Base-by-base conservation (phyloP, 2,797 vertebrate genomes). In the Enteromius thamalakanensis region DNA sequence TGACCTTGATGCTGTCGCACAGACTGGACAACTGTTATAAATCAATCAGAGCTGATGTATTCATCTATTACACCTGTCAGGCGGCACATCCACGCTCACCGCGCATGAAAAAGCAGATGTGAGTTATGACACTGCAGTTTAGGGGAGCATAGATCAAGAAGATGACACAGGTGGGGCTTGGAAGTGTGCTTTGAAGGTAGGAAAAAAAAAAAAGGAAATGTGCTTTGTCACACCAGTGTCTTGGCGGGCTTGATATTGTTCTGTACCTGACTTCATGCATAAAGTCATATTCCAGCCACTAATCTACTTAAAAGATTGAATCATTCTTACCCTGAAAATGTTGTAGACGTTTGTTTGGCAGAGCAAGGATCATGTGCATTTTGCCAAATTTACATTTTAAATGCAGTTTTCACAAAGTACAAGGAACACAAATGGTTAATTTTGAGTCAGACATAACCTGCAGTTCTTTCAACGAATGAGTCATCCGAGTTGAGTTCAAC, bases 1-100 rank as follows among this genome's bases (percentile, higher is more conserved):
- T 87, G 85, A 88, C 87, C 87, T 88, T 88, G 85, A 87, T 87
- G 70, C 34, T 82, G 75, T 87, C 80, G 65, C 80, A 82, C 75
- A 76, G 85, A 84, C 85, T 51, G 71, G 79, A 82, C 76, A 71
- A 77, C 78, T 64, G 72, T 75, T 84, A 84, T 85, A 82, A 87
- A 88, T 88, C 84, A 87, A 87, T 88, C 85, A 84, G 51, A 80
- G 81, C 19, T 72, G 81, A 80, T 82, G 74, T 79, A 76, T 85
- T 84, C 75, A 79, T 85, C 86, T 81, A 60, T 85, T 85, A 70
- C 78, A 88, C 81, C 81, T 84, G 87, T 86, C 75, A 77, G 76
- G 64, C 72, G 69, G 70, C 82, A 71, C 47, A 65, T 84, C 80
- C 84, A 81, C 84, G 68, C 69, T 83, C 55, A 65, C 60, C 1